These are phyloP conservation scores for Tetragonula carbonaria DNA, from an alignment of 2,888 invertebrate genomes.

Conservation along the genomic window DNA sequence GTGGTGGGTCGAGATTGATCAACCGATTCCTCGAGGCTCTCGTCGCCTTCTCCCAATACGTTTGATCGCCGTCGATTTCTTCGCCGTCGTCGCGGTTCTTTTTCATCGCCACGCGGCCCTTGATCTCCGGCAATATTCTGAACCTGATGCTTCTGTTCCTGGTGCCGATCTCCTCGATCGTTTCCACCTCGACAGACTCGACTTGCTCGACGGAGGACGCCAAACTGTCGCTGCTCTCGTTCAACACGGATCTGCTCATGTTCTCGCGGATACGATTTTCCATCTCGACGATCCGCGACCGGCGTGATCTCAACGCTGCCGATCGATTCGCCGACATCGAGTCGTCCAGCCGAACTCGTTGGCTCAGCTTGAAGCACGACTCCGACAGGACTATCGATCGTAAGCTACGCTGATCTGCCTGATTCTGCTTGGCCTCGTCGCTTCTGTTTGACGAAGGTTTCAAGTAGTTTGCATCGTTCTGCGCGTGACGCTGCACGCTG, in stretches of 20 bases:
- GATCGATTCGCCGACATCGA: slow-evolving; percentile 6
- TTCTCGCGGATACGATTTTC: slow-evolving; percentile 53
- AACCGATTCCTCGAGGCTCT: slow-evolving; percentile 61
- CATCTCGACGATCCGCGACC: slow-evolving; percentile 1
- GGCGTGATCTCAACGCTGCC: slow-evolving; percentile 1
- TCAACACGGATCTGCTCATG: slow-evolving; percentile 61
- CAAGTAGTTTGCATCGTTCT: background rate
- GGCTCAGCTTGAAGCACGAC: slow-evolving; percentile 12
- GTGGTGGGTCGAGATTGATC: slow-evolving; percentile 63
- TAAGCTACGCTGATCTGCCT: background rate
- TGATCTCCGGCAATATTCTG: slow-evolving; percentile 64
- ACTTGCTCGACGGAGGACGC: slow-evolving; percentile 66
- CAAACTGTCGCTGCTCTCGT: slow-evolving; percentile 72
- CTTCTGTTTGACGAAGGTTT: background rate
- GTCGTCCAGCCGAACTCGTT: background rate
- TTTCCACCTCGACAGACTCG: slow-evolving; percentile 63
- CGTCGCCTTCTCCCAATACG: slow-evolving; percentile 68
- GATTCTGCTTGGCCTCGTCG: background rate
- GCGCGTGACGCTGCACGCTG: slow-evolving; percentile 13
- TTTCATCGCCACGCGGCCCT: slow-evolving; percentile 21
- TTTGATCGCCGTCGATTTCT: slow-evolving; percentile 28
- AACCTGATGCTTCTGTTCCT: slow-evolving; percentile 32
- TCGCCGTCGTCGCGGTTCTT: slow-evolving; percentile 25
- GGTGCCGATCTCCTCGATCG: slow-evolving; percentile 64
- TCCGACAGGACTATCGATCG: slow-evolving; percentile 31